Base-by-base conservation (phyloP, 1,140 invertebrate species). In the Magallana angulata region DNA sequence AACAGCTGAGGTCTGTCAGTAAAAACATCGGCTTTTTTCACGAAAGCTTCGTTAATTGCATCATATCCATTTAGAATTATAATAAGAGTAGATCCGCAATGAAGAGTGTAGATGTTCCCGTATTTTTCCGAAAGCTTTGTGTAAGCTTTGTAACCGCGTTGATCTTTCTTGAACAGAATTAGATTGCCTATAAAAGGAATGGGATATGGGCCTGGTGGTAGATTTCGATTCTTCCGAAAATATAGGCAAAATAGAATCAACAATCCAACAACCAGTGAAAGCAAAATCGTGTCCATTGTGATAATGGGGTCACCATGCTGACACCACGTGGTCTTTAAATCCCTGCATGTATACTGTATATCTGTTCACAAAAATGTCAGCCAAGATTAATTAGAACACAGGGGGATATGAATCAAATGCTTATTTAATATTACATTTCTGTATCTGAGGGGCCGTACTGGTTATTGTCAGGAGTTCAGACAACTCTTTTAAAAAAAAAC, bases 1-100 rank as follows among this genome's bases (percentile, higher is more conserved):
- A 91, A 91, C 57, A 91, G 68, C 62, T 91, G 91, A 2, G 91
- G 91, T 71, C 91, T 89, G 80, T 91, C 91, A 9, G 90, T 91
- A 18, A 91, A 91, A 56, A 88, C 81, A 1, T 89, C 87, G 9
- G 90, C 87, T 68, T 91, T 88, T 84, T 90, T 89, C 7, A 90
- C 90, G 59, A 91, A 91, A 0, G 91, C 91, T 58, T 91, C 91
- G 48, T 91, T 87, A 12, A 91, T 91, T n/a, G 88, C 91, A 64
- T 91, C 91, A 84, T 88, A 90, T 56, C 91, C 91, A 62, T 91
- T 91, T 14, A 91, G 59, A 64, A 91, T 89, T 1, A 91, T 85
- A 16, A 91, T 91, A 14, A 90, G 7, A 1, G 89, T 90, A 7
- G 90, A 90, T 7, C 91, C 91, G 59, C 91, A 91, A 56, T 90